Evolutionary conservation across 2,797 vertebrate species (phyloP).

Genomic region (Thripadectes ignobilis): DNA sequence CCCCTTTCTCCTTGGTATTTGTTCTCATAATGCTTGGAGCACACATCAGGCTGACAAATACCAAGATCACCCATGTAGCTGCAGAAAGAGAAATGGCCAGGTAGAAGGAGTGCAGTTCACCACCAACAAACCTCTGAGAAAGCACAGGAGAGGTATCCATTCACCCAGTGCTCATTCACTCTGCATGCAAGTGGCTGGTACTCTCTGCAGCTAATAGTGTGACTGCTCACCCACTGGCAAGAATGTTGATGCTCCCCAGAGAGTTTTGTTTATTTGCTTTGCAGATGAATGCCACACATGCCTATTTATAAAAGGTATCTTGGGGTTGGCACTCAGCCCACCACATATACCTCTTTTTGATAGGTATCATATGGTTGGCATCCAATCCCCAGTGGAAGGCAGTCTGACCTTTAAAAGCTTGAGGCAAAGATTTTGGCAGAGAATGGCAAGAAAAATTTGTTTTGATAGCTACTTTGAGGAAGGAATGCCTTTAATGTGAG

Average conservation of each 20-base stretch:
- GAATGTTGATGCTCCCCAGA: background rate
- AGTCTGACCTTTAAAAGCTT: conserved; percentile 16
- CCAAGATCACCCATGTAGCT: background rate
- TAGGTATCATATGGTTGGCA: background rate
- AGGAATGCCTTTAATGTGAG: background rate
- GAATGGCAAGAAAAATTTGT: background rate
- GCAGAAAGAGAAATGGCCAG: background rate
- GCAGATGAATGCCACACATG: background rate
- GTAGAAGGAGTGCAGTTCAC: background rate
- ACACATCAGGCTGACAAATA: background rate
- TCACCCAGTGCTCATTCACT: background rate
- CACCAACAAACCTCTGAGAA: background rate
- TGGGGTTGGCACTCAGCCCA: background rate
- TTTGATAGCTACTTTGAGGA: conserved; percentile 11
- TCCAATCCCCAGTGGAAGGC: background rate
- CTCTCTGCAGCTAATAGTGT: background rate
- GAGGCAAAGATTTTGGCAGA: background rate
- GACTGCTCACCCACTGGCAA: background rate
- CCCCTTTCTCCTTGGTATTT: background rate
- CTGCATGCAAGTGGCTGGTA: background rate
- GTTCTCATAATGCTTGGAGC: background rate
- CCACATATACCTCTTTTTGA: background rate
- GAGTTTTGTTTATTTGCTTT: background rate
- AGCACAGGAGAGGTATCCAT: background rate
- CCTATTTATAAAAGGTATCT: background rate